Conservation (phyloP, 2,888 invertebrate genomes). For the Tanypteryx hageni region DNA sequence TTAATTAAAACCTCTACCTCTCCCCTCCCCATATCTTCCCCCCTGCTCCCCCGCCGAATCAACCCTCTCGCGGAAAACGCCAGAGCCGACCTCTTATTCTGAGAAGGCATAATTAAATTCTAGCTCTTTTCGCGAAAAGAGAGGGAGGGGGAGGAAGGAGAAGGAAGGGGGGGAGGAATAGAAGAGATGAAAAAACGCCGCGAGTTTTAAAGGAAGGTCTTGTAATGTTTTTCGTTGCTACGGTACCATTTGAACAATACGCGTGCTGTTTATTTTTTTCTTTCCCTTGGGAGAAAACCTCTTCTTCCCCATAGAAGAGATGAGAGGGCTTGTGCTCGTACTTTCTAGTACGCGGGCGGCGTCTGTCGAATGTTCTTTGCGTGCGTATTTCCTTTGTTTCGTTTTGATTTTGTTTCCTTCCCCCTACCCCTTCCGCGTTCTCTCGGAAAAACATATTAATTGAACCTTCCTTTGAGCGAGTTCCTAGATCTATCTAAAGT, state of each 20-base stretch:
- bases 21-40: background rate
- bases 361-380: background rate
- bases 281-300: background rate
- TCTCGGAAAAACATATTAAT: no score
- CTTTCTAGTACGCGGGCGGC: background rate
- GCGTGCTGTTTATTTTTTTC: background rate
- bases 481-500: no score
- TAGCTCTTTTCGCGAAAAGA: background rate
- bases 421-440: no score
- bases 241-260: background rate
- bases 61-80: background rate
- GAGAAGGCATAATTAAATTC: constrained; percentile 16
- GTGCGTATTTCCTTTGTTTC: background rate
- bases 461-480: no score
- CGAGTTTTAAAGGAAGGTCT: background rate
- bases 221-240: background rate
- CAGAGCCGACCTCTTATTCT: background rate
- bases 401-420: background rate
- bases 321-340: background rate
- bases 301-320: background rate
- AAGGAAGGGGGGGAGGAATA: background rate
- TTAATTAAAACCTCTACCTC: constrained; percentile 20
- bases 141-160: no score
- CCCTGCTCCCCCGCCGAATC: background rate
- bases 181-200: background rate